Percentiles rank a stretch among this genome's conserved stretches.
Evolutionary conservation across 1,140 invertebrate genomes (phyloP).

Genomic region (Anastatus disparis): DNA sequence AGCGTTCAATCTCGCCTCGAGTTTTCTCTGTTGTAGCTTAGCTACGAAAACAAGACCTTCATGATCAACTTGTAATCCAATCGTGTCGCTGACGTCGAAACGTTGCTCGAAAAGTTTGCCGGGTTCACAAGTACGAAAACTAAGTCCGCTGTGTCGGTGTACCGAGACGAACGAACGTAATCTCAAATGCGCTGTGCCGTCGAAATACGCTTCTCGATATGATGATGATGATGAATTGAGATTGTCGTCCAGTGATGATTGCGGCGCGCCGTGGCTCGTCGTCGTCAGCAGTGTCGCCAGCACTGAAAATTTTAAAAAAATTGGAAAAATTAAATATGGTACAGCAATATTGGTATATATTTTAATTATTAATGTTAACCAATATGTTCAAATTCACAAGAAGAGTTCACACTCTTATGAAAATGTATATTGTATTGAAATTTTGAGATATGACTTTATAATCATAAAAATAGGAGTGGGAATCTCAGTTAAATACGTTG

Average conservation of each 20-base stretch:
- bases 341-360: no score
- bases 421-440: no score
- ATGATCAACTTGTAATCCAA: constrained; percentile 73
- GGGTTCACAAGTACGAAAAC: constrained; percentile 82
- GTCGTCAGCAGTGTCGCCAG: constrained; percentile 49
- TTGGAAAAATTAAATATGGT: no score
- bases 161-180: constrained; percentile 77
- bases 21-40: constrained; percentile 67
- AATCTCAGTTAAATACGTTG: no score
- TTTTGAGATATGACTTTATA: no score
- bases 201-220: constrained; percentile 81
- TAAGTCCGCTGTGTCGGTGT: constrained; percentile 80
- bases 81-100: constrained; percentile 73
- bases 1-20: constrained; percentile 73
- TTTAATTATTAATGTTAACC: no score
- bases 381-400: no score
- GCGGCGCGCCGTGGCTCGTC: constrained; percentile 45
- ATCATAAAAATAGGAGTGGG: no score
- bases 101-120: constrained; percentile 80
- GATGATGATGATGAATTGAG: constrained; percentile 56
- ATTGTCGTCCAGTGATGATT: constrained; percentile 30
- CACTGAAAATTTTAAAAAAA: constrained; percentile 50
- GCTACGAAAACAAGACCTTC: constrained; percentile 76
- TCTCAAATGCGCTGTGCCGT: constrained; percentile 79
- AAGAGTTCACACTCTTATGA: no score